Evolutionary conservation across 2,113 vertebrate genomes (phyloP).

Genomic region (Actenoides hombroni): DNA sequence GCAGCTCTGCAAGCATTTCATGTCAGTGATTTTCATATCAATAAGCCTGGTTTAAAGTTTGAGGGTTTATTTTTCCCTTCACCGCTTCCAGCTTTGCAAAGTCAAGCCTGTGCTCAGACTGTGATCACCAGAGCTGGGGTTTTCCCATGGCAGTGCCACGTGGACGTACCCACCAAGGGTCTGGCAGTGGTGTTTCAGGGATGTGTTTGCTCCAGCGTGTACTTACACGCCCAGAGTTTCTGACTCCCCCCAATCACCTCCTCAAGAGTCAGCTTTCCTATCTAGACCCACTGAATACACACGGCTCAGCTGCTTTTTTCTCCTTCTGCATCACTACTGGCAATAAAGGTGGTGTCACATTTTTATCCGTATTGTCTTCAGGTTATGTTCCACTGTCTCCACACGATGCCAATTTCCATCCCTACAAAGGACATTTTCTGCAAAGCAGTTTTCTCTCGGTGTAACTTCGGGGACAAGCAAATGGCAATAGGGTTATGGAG

Average conservation of each 20-base stretch:
- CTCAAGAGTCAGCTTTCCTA: neutral
- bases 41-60: neutral
- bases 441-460: neutral
- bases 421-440: neutral
- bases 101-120: neutral
- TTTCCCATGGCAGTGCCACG: neutral
- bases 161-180: accelerated
- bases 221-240: neutral
- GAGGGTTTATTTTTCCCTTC: neutral
- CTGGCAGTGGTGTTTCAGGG: neutral
- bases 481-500: slow-evolving; percentile 17
- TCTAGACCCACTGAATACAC: neutral
- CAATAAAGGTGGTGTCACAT: neutral
- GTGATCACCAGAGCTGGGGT: neutral
- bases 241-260: neutral
- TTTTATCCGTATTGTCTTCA: neutral
- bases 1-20: neutral
- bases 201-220: accelerated
- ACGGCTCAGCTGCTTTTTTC: neutral
- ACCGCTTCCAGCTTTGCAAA: neutral
- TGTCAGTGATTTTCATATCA: neutral
- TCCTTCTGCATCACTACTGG: neutral
- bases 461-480: neutral
- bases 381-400: neutral
- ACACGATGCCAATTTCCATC: neutral